Percentiles rank a stretch among this genome's conserved stretches.
phyloP scores from a whole-genome alignment of 2,797 vertebrate genomes.

The Anguilla megastoma region DNA sequence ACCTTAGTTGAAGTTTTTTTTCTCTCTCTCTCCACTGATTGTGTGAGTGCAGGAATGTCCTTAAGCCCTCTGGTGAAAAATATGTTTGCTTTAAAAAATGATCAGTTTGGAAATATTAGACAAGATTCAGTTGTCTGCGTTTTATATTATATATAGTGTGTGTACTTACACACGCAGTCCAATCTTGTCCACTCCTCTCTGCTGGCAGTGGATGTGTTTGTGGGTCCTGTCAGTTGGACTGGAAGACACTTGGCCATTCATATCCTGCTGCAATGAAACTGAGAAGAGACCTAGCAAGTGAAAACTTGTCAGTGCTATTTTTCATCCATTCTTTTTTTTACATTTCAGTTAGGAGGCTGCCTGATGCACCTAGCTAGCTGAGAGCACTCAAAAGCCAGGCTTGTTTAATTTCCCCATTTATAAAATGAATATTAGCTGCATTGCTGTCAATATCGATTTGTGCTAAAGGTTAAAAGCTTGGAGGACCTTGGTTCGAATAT shows the following conservation, averaged over 20 bases:
- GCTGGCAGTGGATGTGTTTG: conserved; percentile 73
- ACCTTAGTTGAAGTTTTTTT: background rate
- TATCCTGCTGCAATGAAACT: conserved; percentile 55
- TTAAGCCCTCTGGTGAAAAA: background rate
- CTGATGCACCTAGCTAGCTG: conserved; percentile 47
- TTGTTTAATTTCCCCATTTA: conserved; percentile 70
- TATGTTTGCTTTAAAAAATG: background rate
- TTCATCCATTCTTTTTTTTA: conserved; percentile 44
- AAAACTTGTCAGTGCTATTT: conserved; percentile 53
- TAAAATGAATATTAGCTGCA: conserved; percentile 73
- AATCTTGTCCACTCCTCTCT: conserved; percentile 73
- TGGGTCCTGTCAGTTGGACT: conserved; percentile 67
- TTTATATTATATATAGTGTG: conserved; percentile 25
- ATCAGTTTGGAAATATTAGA: no score
- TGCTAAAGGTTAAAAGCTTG: conserved; percentile 74
- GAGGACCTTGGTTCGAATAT: conserved; percentile 69
- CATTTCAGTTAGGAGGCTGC: conserved; percentile 53
- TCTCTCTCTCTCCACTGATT: background rate
- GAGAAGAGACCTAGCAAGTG: conserved; percentile 40
- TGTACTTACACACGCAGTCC: conserved; percentile 68
- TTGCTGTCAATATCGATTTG: conserved; percentile 69
- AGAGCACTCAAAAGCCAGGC: conserved; percentile 54
- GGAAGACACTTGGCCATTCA: conserved; percentile 63
- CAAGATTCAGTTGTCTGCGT: no score
- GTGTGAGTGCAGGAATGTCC: background rate